Evolutionary conservation across 1,140 invertebrate genomes (phyloP).

Genomic region (Meloidogyne hapla): DNA sequence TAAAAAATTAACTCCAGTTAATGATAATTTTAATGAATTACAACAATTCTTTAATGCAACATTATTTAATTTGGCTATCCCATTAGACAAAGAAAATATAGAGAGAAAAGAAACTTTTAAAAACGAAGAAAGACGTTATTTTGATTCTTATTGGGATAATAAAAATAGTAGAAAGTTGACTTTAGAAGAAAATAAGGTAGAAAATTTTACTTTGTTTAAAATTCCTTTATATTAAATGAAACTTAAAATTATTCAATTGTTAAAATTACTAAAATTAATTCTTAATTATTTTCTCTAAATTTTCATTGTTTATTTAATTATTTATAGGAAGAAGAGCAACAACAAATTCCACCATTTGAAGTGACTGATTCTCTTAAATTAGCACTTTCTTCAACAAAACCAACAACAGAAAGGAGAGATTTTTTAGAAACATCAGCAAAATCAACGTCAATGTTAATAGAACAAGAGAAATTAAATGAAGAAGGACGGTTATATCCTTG

Average conservation of each 20-base stretch:
- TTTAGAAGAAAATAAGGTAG: background rate
- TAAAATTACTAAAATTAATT: too few species aligned
- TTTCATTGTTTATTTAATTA: too few species aligned
- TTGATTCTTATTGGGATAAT: background rate
- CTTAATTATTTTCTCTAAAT: too few species aligned
- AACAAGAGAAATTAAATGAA: constrained; percentile 14
- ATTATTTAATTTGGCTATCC: constrained; percentile 22
- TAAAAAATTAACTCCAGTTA: background rate
- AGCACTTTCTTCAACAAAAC: constrained; percentile 14
- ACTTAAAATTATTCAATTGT: too few species aligned
- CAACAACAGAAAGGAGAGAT: background rate
- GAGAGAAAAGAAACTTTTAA: background rate
- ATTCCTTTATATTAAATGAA: too few species aligned
- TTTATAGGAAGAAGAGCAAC: constrained; percentile 20
- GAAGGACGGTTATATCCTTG: constrained; percentile 10
- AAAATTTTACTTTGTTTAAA: too few species aligned
- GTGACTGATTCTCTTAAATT: constrained; percentile 23
- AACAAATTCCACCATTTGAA: constrained; percentile 20
- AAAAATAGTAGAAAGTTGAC: background rate
- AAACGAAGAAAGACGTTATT: background rate
- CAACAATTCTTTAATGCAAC: constrained; percentile 33
- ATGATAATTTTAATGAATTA: constrained; percentile 27
- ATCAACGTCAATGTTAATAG: background rate
- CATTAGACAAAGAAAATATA: background rate
- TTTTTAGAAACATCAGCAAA: background rate